These are phyloP conservation scores for Leucophora obtusa DNA, from an alignment of 2,888 invertebrate genomes.

Conservation along the genomic window DNA sequence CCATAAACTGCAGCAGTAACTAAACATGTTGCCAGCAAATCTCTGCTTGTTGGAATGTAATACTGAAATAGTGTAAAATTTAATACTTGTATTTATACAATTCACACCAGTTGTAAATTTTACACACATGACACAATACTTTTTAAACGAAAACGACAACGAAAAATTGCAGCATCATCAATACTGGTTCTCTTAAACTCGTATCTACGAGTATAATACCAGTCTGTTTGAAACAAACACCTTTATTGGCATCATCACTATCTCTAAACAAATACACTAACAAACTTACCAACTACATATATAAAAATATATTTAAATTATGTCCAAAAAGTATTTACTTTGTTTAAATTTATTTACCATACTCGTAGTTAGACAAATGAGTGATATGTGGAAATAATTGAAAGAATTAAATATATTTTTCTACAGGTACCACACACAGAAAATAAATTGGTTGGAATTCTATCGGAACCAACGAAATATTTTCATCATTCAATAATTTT, in stretches of 20 bases:
- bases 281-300: conserved; percentile 25
- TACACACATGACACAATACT: conserved; percentile 35
- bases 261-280: conserved; percentile 6
- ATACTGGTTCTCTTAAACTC: conserved; percentile 34
- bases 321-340: too few relatives aligned
- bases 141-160: conserved; percentile 20
- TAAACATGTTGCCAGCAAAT: conserved; percentile 28
- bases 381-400: too few relatives aligned
- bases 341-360: too few relatives aligned
- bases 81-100: conserved; percentile 47
- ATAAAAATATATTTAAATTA: too few relatives aligned
- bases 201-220: conserved; percentile 24
- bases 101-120: conserved; percentile 53
- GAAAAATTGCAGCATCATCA: conserved; percentile 54
- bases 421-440: too few relatives aligned
- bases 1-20: not conserved
- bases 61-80: conserved; percentile 22
- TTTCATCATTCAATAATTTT: too few relatives aligned
- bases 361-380: too few relatives aligned
- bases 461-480: too few relatives aligned
- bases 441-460: too few relatives aligned
- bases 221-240: conserved; percentile 34
- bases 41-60: not conserved
- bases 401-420: too few relatives aligned
- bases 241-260: conserved; percentile 51